Conservation (phyloP, 2,797 vertebrate species). For the Semotilus atromaculatus region DNA sequence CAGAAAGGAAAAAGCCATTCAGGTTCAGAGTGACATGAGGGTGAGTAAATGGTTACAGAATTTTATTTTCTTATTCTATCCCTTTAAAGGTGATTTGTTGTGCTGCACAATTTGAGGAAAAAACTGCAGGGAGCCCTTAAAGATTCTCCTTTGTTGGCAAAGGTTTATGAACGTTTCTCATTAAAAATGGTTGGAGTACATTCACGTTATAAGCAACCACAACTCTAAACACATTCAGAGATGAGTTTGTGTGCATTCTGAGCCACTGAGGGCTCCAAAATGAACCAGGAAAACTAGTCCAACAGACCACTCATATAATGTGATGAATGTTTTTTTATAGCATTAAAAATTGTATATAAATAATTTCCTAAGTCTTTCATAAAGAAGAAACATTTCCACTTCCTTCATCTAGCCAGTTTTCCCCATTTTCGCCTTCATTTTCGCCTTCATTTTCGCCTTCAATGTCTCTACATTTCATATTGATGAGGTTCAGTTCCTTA, state of each 20-base stretch:
- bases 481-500: neutral
- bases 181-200: neutral
- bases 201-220: no score
- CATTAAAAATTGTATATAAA: neutral
- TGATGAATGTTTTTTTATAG: neutral
- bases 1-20: neutral
- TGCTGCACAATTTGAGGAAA: neutral
- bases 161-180: neutral
- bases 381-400: neutral
- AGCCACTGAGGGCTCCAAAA: neutral
- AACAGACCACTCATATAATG: neutral
- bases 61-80: neutral
- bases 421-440: no score
- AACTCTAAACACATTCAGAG: no score
- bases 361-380: constrained; percentile 1
- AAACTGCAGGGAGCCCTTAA: no score
- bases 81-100: neutral
- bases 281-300: no score
- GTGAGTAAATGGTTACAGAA: neutral
- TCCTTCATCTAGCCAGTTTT: neutral
- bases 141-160: neutral
- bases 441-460: no score
- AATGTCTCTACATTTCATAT: no score
- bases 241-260: no score
- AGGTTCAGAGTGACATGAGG: neutral